Conservation (phyloP, 1,140 invertebrate species). For the Chironomus striatipennis region DNA sequence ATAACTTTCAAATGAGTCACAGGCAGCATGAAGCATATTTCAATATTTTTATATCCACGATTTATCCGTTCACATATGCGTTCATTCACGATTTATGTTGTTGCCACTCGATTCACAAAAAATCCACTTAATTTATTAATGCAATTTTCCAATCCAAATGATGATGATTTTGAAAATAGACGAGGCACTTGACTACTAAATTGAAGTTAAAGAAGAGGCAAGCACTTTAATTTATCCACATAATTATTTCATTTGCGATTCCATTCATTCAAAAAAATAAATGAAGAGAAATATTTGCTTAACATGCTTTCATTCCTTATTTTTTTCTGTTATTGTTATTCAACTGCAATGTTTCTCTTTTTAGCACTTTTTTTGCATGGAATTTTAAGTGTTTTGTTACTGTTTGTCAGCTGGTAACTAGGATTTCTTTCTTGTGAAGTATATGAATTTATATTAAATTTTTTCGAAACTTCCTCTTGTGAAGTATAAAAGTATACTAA, state of each 20-base stretch:
- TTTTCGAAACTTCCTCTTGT: too few relatives aligned
- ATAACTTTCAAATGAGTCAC: conserved; percentile 13
- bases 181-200: too few relatives aligned
- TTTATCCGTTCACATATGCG: conserved; percentile 4
- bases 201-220: not conserved
- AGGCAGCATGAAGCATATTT: conserved; percentile 6
- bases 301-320: not conserved
- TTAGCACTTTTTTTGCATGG: not conserved
- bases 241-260: conserved; percentile 14
- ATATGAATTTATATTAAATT: too few relatives aligned
- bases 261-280: not conserved
- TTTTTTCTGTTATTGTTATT: not conserved
- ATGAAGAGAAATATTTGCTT: not conserved
- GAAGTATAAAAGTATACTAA: too few relatives aligned
- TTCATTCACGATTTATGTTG: not conserved
- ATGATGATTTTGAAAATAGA: too few relatives aligned
- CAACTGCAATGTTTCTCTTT: not conserved
- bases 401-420: not conserved
- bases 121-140: not conserved
- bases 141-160: too few relatives aligned
- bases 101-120: not conserved
- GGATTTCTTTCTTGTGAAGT: too few relatives aligned
- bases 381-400: not conserved
- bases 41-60: not conserved
- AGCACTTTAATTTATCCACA: conserved; percentile 13